These are phyloP conservation scores for Limosa lapponica DNA, from an alignment of 2,797 vertebrate species.

Conservation along the genomic window DNA sequence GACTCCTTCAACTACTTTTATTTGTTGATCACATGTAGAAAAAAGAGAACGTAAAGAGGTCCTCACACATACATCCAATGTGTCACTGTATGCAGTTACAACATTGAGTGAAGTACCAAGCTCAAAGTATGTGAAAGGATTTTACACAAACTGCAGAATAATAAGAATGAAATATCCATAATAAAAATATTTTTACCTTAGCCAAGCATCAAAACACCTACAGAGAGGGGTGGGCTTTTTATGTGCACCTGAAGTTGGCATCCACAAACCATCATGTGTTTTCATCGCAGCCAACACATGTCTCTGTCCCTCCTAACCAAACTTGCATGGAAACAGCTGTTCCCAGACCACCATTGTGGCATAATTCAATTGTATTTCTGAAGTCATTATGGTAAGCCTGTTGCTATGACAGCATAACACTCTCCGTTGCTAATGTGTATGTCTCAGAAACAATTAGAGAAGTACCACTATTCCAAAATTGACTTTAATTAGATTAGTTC, in stretches of 20 bases:
- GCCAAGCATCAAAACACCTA: not conserved
- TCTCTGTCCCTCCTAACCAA: not conserved
- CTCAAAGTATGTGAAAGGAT: not conserved
- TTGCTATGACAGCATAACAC: constrained; percentile 15
- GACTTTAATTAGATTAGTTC: constrained; percentile 18
- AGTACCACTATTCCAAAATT: not conserved
- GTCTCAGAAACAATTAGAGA: constrained; percentile 44
- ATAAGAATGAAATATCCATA: not conserved
- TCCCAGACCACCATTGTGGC: not conserved
- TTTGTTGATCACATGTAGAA: not conserved
- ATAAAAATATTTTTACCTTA: not conserved
- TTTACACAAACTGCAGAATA: not conserved
- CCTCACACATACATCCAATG: not conserved
- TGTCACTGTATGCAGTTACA: not conserved
- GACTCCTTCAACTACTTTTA: not conserved
- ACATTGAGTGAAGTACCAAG: not conserved
- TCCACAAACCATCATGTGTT: rapidly evolving
- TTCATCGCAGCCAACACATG: rapidly evolving
- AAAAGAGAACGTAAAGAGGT: not conserved
- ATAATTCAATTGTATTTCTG: not conserved
- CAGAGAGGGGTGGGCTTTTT: rapidly evolving
- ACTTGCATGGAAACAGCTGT: not conserved
- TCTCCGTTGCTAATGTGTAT: not conserved
- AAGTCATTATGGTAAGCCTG: not conserved
- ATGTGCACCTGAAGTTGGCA: not conserved